These are phyloP conservation scores for Metellina segmentata DNA, from an alignment of 2,888 invertebrate species.

Conservation along the genomic window DNA sequence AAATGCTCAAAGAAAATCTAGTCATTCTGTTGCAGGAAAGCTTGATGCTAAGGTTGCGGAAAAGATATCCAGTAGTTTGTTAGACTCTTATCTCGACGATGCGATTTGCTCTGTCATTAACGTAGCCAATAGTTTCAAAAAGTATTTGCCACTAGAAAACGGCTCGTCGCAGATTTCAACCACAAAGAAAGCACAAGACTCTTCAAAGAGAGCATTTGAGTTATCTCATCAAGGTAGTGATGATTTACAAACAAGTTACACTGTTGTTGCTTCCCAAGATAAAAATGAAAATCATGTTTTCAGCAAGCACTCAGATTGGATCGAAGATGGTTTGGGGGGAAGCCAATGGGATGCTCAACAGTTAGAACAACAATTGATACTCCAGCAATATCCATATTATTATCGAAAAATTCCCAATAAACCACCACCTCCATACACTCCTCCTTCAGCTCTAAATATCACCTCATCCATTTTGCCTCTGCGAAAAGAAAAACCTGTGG, in stretches of 20 bases:
- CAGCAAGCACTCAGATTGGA: conserved; percentile 77
- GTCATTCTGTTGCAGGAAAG: not conserved
- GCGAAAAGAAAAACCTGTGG: conserved; percentile 45
- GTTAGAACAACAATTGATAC: conserved; percentile 81
- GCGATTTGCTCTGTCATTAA: conserved; percentile 39
- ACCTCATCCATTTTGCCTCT: conserved; percentile 14
- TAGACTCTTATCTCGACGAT: conserved; percentile 38
- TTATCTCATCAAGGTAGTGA: not conserved
- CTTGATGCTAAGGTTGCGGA: conserved; percentile 13
- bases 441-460: conserved; percentile 81
- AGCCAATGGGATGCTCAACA: conserved; percentile 83
- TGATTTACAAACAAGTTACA: not conserved
- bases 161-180: not conserved
- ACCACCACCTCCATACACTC: conserved; percentile 89
- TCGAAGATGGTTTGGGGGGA: conserved; percentile 81
- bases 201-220: not conserved
- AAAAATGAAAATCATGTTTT: conserved; percentile 47
- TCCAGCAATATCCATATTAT: conserved; percentile 83
- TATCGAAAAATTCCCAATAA: conserved; percentile 88
- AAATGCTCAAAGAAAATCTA: not conserved
- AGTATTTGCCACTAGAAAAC: not conserved
- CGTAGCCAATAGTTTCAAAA: conserved; percentile 22
- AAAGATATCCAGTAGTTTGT: conserved; percentile 7
- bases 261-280: conserved; percentile 15
- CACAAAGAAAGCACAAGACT: too few relatives aligned